Conservation (phyloP, 2,113 vertebrate genomes). For the Synchiropus splendidus region DNA sequence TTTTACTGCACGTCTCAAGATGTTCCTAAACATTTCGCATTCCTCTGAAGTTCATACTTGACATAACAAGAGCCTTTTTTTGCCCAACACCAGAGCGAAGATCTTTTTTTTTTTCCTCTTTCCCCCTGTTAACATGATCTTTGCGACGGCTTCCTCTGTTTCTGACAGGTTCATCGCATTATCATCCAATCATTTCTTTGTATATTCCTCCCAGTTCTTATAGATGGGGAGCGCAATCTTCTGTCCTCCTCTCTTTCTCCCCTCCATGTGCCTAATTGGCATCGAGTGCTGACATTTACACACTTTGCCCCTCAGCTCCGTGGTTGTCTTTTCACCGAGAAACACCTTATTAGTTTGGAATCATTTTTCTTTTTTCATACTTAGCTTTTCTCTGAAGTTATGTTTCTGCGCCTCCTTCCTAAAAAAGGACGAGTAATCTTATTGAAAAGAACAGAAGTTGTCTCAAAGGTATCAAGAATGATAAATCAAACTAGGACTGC, state of each 20-base stretch:
- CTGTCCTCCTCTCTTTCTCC: conserved; percentile 24
- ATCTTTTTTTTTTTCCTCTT: background rate
- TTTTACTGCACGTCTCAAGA: too few species aligned
- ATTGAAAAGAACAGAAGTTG: too few species aligned
- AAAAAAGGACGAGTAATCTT: too few species aligned
- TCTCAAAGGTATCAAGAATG: too few species aligned
- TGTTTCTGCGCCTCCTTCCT: background rate
- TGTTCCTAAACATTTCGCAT: too few species aligned
- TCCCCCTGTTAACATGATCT: background rate
- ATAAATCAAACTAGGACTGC: too few species aligned
- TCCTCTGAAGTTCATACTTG: too few species aligned
- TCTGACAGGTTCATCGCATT: background rate
- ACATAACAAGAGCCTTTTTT: too few species aligned
- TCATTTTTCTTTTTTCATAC: conserved; percentile 14
- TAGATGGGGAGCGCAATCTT: conserved; percentile 27
- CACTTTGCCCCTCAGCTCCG: conserved; percentile 36
- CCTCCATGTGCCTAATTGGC: conserved; percentile 46
- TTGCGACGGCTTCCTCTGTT: background rate
- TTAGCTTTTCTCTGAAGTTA: conserved; percentile 7
- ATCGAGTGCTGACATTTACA: conserved; percentile 49
- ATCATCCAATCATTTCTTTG: conserved; percentile 10
- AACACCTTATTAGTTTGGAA: conserved; percentile 47
- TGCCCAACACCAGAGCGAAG: too few species aligned
- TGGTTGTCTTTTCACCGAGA: conserved; percentile 19
- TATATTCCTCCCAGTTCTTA: conserved; percentile 17